A percentile compares a stretch with the other conserved stretches of the same genome.
Conservation (phyloP, 2,113 vertebrate genomes). For the Callocephalon fimbriatum region DNA sequence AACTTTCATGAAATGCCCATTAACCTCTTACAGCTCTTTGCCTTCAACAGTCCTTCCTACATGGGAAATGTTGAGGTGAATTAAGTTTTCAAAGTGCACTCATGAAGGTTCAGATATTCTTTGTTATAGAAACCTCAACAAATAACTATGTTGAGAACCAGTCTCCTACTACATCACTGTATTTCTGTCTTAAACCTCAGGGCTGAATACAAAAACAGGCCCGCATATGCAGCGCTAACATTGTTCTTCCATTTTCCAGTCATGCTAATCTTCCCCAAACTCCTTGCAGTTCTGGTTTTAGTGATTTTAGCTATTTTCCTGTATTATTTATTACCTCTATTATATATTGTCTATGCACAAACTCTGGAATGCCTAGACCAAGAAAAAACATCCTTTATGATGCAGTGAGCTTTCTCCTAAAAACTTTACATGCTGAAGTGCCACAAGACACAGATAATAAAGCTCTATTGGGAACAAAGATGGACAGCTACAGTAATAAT, state of each 20-base stretch:
- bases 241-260: neutral
- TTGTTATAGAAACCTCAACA: neutral
- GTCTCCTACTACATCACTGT: neutral
- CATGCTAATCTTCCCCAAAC: neutral
- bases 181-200: neutral
- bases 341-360: neutral
- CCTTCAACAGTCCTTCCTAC: neutral
- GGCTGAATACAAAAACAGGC: neutral
- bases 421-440: neutral
- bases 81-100: neutral
- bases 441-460: neutral
- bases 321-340: neutral
- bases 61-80: neutral
- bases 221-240: neutral
- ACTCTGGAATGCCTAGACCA: neutral
- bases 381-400: neutral
- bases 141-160: neutral
- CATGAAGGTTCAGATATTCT: neutral
- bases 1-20: neutral
- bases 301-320: neutral
- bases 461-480: neutral
- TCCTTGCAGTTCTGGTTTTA: neutral
- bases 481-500: neutral
- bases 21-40: neutral
- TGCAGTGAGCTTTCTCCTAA: neutral